A percentile compares a stretch with the other conserved stretches of the same genome.
Conservation (phyloP, 1,140 invertebrate genomes). For the Scaptomyza graminum region DNA sequence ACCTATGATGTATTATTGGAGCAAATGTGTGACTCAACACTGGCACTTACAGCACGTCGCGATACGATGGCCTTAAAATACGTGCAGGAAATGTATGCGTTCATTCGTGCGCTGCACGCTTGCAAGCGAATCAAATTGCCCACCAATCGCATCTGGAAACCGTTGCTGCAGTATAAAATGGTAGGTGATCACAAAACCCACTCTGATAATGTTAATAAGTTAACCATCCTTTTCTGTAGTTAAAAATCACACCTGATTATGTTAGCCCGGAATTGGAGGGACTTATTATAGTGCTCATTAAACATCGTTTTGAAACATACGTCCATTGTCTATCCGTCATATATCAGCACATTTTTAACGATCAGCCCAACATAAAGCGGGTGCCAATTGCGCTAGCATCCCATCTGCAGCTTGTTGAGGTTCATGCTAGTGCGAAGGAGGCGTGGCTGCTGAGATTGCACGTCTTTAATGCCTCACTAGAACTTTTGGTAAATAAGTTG, state of each 20-base stretch:
- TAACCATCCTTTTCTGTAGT: not conserved
- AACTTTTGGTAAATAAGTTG: conserved; percentile 43
- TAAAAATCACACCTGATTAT: not conserved
- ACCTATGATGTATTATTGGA: conserved; percentile 36
- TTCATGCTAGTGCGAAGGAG: conserved; percentile 29
- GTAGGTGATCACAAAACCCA: conserved; percentile 2
- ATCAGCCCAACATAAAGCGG: not conserved
- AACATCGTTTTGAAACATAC: conserved; percentile 27
- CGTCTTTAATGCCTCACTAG: conserved; percentile 35
- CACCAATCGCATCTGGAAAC: conserved; percentile 57
- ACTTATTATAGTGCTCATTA: conserved; percentile 40
- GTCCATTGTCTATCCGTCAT: conserved; percentile 36
- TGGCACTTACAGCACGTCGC: not conserved
- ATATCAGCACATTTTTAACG: conserved; percentile 34
- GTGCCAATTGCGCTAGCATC: not conserved
- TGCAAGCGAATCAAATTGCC: conserved; percentile 15
- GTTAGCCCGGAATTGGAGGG: conserved; percentile 29
- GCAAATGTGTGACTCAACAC: conserved; percentile 8
- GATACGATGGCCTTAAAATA: not conserved
- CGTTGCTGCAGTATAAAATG: conserved; percentile 46
- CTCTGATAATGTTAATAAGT: not conserved
- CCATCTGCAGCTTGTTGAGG: conserved; percentile 33
- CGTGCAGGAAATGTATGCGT: conserved; percentile 41
- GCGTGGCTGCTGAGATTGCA: conserved; percentile 41
- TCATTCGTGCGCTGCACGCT: conserved; percentile 35